phyloP scores from a whole-genome alignment of 2,888 invertebrate genomes.

The Drosophila putrida region DNA sequence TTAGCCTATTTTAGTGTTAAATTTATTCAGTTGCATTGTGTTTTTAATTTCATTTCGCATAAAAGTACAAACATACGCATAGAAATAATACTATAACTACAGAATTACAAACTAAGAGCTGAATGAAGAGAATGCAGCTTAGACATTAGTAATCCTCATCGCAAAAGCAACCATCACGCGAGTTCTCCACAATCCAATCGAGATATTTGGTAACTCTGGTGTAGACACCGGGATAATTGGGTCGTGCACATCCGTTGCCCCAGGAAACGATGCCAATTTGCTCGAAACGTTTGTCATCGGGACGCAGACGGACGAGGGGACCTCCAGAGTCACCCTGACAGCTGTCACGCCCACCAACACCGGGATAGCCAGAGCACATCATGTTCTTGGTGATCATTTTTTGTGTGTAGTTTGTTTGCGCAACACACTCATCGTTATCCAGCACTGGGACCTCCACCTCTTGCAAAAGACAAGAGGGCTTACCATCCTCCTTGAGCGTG shows the following conservation, averaged over 20 bases:
- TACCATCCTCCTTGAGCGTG: conserved; percentile 93
- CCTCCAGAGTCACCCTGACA: conserved; percentile 87
- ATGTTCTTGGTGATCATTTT: conserved; percentile 95
- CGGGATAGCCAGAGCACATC: conserved; percentile 86
- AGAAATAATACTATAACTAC: conserved; percentile 50
- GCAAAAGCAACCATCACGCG: conserved; percentile 93
- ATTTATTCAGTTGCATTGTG: conserved; percentile 61
- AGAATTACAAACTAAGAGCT: conserved; percentile 46
- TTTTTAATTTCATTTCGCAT: conserved; percentile 35
- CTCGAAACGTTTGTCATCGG: conserved; percentile 91
- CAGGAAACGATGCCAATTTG: conserved; percentile 95
- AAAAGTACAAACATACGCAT: conserved; percentile 63
- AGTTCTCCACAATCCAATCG: conserved; percentile 92
- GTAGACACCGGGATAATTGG: conserved; percentile 94
- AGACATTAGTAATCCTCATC: conserved; percentile 85
- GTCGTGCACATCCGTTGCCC: conserved; percentile 95
- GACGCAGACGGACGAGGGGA: conserved; percentile 90
- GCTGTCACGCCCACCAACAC: conserved; percentile 80
- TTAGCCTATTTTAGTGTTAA: conserved; percentile 59
- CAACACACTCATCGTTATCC: conserved; percentile 89
- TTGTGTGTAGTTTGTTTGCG: conserved; percentile 91
- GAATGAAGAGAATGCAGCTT: conserved; percentile 25
- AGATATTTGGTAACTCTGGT: conserved; percentile 93
- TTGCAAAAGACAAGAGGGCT: conserved; percentile 92
- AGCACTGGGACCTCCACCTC: conserved; percentile 91